Conservation (phyloP, 2,113 vertebrate species). For the Rhinichthys klamathensis region DNA sequence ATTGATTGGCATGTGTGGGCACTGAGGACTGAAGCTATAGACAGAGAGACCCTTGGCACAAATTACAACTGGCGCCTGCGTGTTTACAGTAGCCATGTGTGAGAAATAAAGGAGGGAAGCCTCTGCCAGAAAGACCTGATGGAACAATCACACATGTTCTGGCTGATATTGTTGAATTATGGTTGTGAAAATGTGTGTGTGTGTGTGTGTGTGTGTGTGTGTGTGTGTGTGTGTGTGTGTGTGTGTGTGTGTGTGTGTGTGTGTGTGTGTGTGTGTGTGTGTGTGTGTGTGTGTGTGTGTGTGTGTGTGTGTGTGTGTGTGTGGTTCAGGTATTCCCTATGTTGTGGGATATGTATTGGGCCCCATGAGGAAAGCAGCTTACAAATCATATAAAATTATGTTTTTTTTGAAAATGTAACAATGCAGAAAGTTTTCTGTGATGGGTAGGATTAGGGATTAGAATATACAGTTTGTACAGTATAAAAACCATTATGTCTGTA, state of each 20-base stretch:
- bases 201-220: no score
- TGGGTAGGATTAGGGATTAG: no score
- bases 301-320: not conserved
- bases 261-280: not conserved
- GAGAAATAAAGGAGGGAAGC: not conserved
- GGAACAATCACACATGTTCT: slow-evolving; percentile 15
- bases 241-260: no score
- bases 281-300: not conserved
- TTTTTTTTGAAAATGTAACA: no score
- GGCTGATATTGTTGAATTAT: not conserved
- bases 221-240: not conserved
- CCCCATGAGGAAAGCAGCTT: no score
- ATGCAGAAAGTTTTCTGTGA: no score
- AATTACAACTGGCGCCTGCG: slow-evolving; percentile 8
- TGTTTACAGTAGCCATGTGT: not conserved
- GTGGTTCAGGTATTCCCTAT: no score
- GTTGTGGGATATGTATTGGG: no score
- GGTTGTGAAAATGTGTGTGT: not conserved
- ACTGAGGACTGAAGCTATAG: slow-evolving; percentile 1
- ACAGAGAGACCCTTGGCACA: not conserved
- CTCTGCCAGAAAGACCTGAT: not conserved
- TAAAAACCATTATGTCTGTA: no score
- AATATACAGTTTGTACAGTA: no score
- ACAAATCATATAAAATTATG: no score
- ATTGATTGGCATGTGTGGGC: slow-evolving; percentile 35